Conservation (phyloP, 2,888 invertebrate species). For the Nasonovia ribisnigri region DNA sequence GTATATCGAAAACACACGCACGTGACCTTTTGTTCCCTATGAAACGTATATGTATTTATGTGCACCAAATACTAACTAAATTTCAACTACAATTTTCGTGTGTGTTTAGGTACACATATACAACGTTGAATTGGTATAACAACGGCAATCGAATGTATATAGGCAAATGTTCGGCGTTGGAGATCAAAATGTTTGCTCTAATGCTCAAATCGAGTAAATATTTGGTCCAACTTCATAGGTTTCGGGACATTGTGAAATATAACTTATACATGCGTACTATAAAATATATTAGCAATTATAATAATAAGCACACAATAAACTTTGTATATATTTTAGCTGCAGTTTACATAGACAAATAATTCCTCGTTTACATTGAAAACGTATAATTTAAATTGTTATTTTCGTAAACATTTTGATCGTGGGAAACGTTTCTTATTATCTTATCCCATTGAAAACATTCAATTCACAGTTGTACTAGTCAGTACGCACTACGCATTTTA, state of each 20-base stretch:
- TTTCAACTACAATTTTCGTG: not conserved
- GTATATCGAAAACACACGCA: not conserved
- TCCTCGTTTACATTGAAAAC: not conserved
- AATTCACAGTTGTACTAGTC: not conserved
- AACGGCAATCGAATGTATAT: constrained; percentile 37
- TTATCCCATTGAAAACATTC: not conserved
- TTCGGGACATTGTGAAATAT: constrained; percentile 18
- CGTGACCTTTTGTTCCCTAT: not conserved
- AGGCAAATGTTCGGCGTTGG: not conserved
- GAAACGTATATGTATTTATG: not conserved
- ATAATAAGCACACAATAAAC: constrained; percentile 14
- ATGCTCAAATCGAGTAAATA: constrained; percentile 42
- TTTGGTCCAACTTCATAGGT: constrained; percentile 8
- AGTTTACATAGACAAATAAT: constrained; percentile 23
- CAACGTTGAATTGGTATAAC: not conserved
- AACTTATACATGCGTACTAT: not conserved
- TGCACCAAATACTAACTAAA: not conserved
- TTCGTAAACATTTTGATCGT: constrained; percentile 2
- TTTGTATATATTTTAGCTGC: not conserved
- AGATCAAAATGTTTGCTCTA: constrained; percentile 36
- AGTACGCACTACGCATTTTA: not conserved
- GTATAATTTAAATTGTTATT: constrained; percentile 34
- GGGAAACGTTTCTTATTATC: not conserved
- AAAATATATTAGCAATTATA: constrained; percentile 24
- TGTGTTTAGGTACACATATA: not conserved